Percentiles rank a stretch among this genome's conserved stretches.
Evolutionary conservation across 1,140 invertebrate genomes (phyloP).

Genomic region (Harlomillsia oculata): DNA sequence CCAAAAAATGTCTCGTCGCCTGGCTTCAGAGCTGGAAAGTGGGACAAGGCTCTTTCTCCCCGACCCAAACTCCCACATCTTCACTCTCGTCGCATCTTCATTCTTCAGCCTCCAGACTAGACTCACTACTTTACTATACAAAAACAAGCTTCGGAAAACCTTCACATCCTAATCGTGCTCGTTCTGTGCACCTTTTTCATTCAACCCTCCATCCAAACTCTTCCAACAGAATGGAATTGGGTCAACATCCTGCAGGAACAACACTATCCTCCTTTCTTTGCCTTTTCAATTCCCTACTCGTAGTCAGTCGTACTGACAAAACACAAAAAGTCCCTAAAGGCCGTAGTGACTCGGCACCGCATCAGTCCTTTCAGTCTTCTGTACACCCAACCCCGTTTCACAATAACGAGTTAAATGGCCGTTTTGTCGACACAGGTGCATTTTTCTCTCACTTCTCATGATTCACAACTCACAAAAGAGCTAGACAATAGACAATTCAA

Average conservation of each 20-base stretch:
- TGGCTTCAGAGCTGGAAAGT: conserved; percentile 12
- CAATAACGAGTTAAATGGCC: too few relatives aligned
- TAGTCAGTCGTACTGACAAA: too few relatives aligned
- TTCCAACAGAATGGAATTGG: conserved; percentile 2
- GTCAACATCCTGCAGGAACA: conserved; percentile 17
- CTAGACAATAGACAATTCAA: too few relatives aligned
- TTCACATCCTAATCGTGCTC: too few relatives aligned
- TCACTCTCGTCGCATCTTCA: conserved; percentile 3
- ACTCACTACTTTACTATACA: background rate
- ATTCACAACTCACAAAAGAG: too few relatives aligned
- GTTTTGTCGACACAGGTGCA: too few relatives aligned
- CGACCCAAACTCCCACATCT: conserved; percentile 9
- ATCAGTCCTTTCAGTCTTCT: background rate
- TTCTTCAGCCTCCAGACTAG: background rate
- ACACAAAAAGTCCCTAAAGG: conserved; percentile 3
- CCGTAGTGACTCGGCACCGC: background rate
- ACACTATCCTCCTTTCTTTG: background rate
- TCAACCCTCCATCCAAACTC: background rate
- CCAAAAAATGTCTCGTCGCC: conserved; percentile 26
- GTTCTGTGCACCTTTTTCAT: background rate
- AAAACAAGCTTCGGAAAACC: background rate
- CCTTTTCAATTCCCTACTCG: background rate
- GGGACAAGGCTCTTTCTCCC: conserved; percentile 30
- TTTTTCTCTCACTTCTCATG: too few relatives aligned
- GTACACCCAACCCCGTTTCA: conserved; percentile 12